phyloP scores from a whole-genome alignment of 2,888 invertebrate genomes.

The Hyalella azteca region DNA sequence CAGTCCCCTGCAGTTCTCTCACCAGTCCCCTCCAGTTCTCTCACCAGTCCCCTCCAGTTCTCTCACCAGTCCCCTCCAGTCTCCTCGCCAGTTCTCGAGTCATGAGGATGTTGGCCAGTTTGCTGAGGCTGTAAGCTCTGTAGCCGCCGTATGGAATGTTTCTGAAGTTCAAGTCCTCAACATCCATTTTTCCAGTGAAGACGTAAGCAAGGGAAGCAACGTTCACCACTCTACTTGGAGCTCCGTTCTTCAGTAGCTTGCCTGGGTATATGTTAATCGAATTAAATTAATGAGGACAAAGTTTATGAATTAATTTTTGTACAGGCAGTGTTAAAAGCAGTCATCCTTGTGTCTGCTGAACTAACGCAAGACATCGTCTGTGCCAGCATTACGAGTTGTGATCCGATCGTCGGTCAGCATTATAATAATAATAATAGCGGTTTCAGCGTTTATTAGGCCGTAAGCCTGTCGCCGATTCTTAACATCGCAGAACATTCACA shows the following conservation, averaged over 20 bases:
- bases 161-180: background rate
- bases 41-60: too few relatives aligned
- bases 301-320: background rate
- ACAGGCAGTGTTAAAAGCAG: too few relatives aligned
- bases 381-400: too few relatives aligned
- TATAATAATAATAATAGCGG: too few relatives aligned
- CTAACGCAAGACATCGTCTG: too few relatives aligned
- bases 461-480: too few relatives aligned
- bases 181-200: background rate
- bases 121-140: conserved; percentile 6
- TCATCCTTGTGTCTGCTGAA: too few relatives aligned
- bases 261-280: background rate
- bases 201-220: background rate
- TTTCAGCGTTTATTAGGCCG: too few relatives aligned
- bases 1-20: too few relatives aligned
- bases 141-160: background rate
- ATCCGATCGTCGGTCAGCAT: too few relatives aligned
- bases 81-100: background rate
- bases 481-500: too few relatives aligned
- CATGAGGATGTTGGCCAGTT: conserved; percentile 12
- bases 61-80: background rate
- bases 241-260: background rate
- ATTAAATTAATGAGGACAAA: background rate
- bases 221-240: background rate
- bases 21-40: too few relatives aligned